A percentile compares a stretch with the other conserved stretches of the same genome.
Evolutionary conservation across 2,797 vertebrate species (phyloP).

Genomic region (Denticeps clupeoides): DNA sequence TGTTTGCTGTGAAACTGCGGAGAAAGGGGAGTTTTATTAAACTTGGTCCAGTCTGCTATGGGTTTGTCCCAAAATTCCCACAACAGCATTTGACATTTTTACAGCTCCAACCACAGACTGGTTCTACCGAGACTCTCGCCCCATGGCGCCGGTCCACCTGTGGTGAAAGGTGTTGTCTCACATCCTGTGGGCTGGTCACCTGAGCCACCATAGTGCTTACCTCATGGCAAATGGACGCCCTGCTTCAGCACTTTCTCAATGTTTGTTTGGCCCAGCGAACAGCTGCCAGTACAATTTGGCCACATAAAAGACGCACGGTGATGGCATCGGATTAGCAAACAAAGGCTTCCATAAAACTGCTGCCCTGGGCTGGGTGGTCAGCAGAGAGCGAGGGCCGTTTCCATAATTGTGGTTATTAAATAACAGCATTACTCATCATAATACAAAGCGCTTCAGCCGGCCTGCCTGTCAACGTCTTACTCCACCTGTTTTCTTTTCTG

Average conservation of each 20-base stretch:
- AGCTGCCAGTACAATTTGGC: constrained; percentile 44
- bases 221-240: constrained; percentile 40
- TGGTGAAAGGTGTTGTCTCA: constrained; percentile 23
- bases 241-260: constrained; percentile 56
- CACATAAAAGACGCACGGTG: constrained; percentile 47
- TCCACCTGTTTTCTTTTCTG: background rate
- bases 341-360: constrained; percentile 45
- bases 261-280: constrained; percentile 49
- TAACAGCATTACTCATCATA: constrained; percentile 17
- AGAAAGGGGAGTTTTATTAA: no score
- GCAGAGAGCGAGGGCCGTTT: constrained; percentile 22
- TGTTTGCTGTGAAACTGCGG: background rate
- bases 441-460: constrained; percentile 13
- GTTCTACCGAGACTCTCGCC: no score
- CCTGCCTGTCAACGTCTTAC: constrained; percentile 12
- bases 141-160: no score
- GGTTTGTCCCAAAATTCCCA: no score
- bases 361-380: constrained; percentile 36
- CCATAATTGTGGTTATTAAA: constrained; percentile 23
- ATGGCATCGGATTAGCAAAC: constrained; percentile 53
- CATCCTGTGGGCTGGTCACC: constrained; percentile 35
- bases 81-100: no score
- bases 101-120: no score
- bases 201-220: constrained; percentile 47
- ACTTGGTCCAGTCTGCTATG: no score